Percentiles rank a stretch among this genome's conserved stretches.
phyloP scores from a whole-genome alignment of 2,888 invertebrate genomes.

The Heliothis peltigera region DNA sequence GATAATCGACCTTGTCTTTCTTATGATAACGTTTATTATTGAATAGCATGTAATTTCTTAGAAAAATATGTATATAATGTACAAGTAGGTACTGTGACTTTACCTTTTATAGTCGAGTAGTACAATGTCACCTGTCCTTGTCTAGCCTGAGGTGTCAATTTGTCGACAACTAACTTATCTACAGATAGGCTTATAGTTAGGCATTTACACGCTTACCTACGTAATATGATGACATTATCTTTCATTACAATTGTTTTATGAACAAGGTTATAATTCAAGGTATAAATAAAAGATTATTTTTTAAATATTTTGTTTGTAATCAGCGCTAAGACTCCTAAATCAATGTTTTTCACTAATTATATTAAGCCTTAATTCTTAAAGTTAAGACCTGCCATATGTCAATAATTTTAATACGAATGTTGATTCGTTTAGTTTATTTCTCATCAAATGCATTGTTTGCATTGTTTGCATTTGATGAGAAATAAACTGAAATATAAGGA shows the following conservation, averaged over 20 bases:
- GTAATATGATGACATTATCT: not conserved
- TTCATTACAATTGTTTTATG: not conserved
- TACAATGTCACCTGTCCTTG: conserved; percentile 12
- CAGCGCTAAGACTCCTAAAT: not conserved
- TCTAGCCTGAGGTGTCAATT: conserved; percentile 3
- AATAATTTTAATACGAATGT: no score
- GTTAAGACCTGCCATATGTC: not conserved
- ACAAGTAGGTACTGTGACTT: no score
- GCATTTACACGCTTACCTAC: not conserved
- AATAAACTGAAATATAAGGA: no score
- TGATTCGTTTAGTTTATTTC: no score
- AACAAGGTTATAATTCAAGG: not conserved
- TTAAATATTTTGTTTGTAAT: not conserved
- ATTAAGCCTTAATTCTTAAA: not conserved
- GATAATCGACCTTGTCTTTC: not conserved
- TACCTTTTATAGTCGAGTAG: conserved; percentile 13
- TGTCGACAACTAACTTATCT: conserved; percentile 3
- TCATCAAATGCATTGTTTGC: no score
- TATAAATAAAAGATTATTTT: not conserved
- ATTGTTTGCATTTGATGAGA: no score
- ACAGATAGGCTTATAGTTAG: not conserved
- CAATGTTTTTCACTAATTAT: not conserved
- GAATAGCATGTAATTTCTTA: not conserved
- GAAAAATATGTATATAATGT: conserved; percentile 15
- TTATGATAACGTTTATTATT: conserved; percentile 4